A percentile compares a stretch with the other conserved stretches of the same genome.
Conservation (phyloP, 1,140 invertebrate species). For the Euwallacea fornicatus region DNA sequence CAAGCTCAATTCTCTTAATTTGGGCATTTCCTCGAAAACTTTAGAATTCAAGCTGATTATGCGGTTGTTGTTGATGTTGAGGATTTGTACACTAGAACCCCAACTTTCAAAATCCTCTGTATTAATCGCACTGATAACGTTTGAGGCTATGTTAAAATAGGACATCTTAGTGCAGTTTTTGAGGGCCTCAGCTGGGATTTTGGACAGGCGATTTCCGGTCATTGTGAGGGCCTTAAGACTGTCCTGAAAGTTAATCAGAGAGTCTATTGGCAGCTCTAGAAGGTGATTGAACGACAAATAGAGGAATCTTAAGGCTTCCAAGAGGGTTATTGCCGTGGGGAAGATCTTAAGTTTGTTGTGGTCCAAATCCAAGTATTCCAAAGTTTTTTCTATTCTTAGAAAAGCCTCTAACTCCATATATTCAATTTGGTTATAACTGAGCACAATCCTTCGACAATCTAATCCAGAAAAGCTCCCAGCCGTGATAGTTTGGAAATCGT, state of each 20-base stretch:
- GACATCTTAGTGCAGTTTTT: constrained; percentile 69
- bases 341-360: constrained; percentile 72
- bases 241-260: constrained; percentile 60
- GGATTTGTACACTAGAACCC: constrained; percentile 78
- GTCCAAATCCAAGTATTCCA: constrained; percentile 83
- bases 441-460: constrained; percentile 70
- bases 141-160: constrained; percentile 86
- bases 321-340: constrained; percentile 66
- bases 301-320: constrained; percentile 74
- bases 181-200: constrained; percentile 69
- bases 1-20: constrained; percentile 81
- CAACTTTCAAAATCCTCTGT: constrained; percentile 76
- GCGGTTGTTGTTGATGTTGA: constrained; percentile 82
- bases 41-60: constrained; percentile 73
- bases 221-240: constrained; percentile 76
- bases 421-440: constrained; percentile 75
- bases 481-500: constrained; percentile 67
- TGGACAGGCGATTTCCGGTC: constrained; percentile 75
- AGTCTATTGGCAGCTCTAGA: constrained; percentile 58
- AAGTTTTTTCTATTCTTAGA: constrained; percentile 65
- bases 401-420: constrained; percentile 71
- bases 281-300: constrained; percentile 83
- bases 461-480: constrained; percentile 68
- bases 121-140: constrained; percentile 75
- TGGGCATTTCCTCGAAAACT: constrained; percentile 69